Base-by-base conservation (phyloP, 2,113 vertebrate species). In the Colistium nudipinnis region DNA sequence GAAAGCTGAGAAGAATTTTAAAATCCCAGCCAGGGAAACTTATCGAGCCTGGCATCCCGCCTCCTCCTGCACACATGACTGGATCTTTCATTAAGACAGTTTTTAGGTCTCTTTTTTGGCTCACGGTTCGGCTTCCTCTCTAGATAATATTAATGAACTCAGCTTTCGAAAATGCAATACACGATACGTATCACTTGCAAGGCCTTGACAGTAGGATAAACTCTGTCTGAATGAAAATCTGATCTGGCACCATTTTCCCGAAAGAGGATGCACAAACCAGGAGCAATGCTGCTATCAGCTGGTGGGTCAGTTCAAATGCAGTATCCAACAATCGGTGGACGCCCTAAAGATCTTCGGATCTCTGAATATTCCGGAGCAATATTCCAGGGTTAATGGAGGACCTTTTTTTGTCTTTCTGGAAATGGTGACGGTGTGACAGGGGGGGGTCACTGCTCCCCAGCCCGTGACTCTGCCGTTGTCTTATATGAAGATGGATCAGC, bases 131-230 rank as follows among this genome's bases (percentile, higher is more conserved):
- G 55, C 80, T 85, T 86, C 86, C 83, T 83, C 81, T 83, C 68
- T n/a, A 74, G 87, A 88, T 89, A 88, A 86, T 88, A 87, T 86
- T 90, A 91, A 90, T 90, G 74, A 90, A 74, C 71, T 83, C 80
- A 43, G 78, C 43, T 39, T 48, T 78, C n/a, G 66, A 76, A 81
- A 83, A 80, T 69, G 73, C 72, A 87, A 81, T 54, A 61, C 52
- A 57, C 54, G 81, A 84, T 80, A 72, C 68, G 62, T 86, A 87
- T 89, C 78, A 83, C 64, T 70, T 80, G 63, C 78, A 69, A 31
- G 27, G 43, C 72, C 56, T 82, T 82, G 74, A 64, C 54, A 77
- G 53, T n/a, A 70, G 70, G 82, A 77, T 80, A 66, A 87, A 64
- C 66, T 28, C 68, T 69, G 60, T 49, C 66, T 78, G 67, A 85